Conservation (phyloP, 2,113 vertebrate genomes). For the Nycticorax nycticorax region DNA sequence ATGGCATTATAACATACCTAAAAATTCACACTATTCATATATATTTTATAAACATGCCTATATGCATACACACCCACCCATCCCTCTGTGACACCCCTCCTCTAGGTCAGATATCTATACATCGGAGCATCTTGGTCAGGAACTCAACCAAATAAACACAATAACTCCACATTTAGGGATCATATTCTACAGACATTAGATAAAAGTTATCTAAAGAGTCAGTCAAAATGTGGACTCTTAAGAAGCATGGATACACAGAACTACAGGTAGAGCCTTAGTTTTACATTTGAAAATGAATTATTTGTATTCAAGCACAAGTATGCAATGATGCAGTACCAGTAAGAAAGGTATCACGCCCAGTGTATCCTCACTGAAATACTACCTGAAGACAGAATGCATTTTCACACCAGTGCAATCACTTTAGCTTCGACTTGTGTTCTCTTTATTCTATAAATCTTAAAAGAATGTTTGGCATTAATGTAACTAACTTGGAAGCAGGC, state of each 20-base stretch:
- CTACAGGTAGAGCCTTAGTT: background rate
- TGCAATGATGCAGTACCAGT: background rate
- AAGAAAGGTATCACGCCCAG: background rate
- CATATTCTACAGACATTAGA: fast-evolving
- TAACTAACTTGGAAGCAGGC: background rate
- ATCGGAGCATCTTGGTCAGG: background rate
- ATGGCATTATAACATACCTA: background rate
- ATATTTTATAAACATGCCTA: background rate
- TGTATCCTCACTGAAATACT: background rate
- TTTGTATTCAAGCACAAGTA: background rate
- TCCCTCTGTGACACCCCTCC: background rate
- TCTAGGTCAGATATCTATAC: background rate
- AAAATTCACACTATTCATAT: background rate
- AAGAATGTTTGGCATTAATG: background rate
- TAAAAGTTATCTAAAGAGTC: background rate
- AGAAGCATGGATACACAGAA: background rate
- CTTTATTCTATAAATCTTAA: background rate
- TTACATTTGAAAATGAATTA: background rate
- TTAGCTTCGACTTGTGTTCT: background rate
- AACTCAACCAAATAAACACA: background rate
- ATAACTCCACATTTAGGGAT: background rate
- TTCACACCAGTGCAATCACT: background rate
- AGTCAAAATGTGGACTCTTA: background rate
- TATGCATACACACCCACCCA: fast-evolving
- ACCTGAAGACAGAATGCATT: background rate